Base-by-base conservation (phyloP, 2,888 invertebrate species). In the Limnephilus rhombicus region DNA sequence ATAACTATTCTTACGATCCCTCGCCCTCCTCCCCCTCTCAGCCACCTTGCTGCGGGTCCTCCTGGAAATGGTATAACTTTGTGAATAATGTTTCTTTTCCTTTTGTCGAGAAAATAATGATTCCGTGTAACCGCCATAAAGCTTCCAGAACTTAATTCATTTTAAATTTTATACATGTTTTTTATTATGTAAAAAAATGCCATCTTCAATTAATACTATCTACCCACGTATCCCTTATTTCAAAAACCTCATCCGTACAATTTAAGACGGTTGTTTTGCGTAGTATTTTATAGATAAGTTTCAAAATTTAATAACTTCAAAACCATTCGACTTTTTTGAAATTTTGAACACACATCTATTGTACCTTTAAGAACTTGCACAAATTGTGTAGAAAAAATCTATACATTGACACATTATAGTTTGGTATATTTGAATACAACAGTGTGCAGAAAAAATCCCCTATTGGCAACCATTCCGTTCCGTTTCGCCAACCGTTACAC, bases 81-180 rank as follows among this genome's bases (percentile, higher is more conserved):
- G 87, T 91, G 91, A 91, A 91, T 91, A 89, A 91, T 91, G 91
- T 83, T 88, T 89, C 91, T 91, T 91, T 91, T 85, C 91, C 89
- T 91, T 91, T 91, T 91, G 91, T 91, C 91, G 68, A 37, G 91
- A 85, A 91, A 83, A 91, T 91, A 89, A 91, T 91, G 89, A 91
- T 88, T 89, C 13, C 85, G 68, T 82, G 53, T 80, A 85, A 91
- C 34, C 87, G 80, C 83, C 91, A 85, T 80, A 87, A 88, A 91
- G 89, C 41, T 37, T n/a, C 53, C 68, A 18, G 29, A 37, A 34
- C 13, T 13, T 68, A 89, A 89, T 89, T 37, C 34, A 80, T 89
- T 89, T 80, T 80, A 41, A 68, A 68, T 68, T 68, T 24, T n/a
- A 68, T 68, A 68, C 68, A 24, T 53, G 15, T 18, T 68, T 68